Percentiles rank a stretch among this genome's conserved stretches.
These are phyloP conservation scores for Hyperopisus bebe DNA, from an alignment of 2,113 vertebrate species.

Conservation along the genomic window DNA sequence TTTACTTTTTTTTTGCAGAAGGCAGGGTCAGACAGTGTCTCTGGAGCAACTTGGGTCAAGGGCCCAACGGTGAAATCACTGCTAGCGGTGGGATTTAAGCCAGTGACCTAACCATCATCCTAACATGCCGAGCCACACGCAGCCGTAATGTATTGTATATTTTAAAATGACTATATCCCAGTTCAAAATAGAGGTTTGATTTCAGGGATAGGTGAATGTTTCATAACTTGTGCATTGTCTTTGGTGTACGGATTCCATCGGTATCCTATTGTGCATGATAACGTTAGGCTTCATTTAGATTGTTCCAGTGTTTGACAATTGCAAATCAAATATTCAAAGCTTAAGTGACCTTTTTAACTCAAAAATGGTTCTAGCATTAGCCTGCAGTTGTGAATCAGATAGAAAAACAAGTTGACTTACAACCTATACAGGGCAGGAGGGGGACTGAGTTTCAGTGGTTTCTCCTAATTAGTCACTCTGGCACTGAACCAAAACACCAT, in stretches of 20 bases:
- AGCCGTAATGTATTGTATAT: neutral
- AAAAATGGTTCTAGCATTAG: too few species aligned
- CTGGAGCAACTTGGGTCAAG: neutral
- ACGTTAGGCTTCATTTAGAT: neutral
- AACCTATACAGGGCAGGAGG: neutral
- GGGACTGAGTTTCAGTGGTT: neutral
- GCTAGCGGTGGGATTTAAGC: neutral
- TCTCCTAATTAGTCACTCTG: neutral
- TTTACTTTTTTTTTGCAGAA: neutral
- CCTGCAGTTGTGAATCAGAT: neutral
- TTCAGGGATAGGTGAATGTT: neutral
- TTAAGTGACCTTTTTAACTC: neutral
- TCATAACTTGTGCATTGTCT: neutral
- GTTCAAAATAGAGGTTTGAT: neutral
- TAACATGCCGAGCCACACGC: neutral
- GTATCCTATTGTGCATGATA: neutral
- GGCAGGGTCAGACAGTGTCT: neutral
- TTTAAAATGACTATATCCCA: neutral
- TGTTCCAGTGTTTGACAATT: neutral
- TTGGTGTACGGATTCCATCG: neutral
- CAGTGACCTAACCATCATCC: neutral
- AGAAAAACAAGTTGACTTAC: neutral
- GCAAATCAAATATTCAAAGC: neutral
- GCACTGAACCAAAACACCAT: too few species aligned
- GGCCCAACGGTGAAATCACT: neutral